Evolutionary conservation across 2,113 vertebrate species (phyloP).

Genomic region (Mesoclemmys tuberculata): DNA sequence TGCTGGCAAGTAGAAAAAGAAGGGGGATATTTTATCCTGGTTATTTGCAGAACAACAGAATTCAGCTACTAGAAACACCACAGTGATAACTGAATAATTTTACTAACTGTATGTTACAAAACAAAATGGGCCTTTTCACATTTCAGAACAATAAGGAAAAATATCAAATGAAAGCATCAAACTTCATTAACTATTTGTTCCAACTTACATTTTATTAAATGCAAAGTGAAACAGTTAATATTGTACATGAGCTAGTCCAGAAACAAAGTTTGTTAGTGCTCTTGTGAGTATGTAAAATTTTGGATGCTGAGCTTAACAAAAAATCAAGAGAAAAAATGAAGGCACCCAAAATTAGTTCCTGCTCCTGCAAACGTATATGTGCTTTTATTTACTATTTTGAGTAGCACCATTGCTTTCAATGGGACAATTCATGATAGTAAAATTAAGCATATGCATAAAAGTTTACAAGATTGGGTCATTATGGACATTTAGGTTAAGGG

Average conservation of each 20-base stretch:
- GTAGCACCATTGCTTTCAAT: neutral
- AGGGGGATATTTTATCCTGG: neutral
- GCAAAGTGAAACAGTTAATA: neutral
- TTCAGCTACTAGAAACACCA: neutral
- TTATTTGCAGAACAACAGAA: slow-evolving; percentile 2
- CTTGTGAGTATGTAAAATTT: no score
- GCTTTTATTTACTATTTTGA: neutral
- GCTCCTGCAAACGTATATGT: no score
- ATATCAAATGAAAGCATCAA: neutral
- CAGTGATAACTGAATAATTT: neutral
- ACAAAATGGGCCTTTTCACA: neutral
- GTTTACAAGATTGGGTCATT: no score
- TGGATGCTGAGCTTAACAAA: no score
- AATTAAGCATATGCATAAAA: no score
- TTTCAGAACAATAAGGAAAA: neutral
- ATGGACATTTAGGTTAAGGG: neutral
- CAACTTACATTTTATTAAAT: neutral
- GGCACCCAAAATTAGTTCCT: no score
- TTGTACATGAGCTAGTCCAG: no score
- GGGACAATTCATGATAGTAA: no score
- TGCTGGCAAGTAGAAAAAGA: slow-evolving; percentile 18
- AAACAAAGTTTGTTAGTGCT: no score
- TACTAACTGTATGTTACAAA: neutral
- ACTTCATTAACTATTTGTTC: neutral
- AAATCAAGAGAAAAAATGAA: no score